phyloP scores from a whole-genome alignment of 1,140 invertebrate species.

The Pogonomyrmex barbatus region DNA sequence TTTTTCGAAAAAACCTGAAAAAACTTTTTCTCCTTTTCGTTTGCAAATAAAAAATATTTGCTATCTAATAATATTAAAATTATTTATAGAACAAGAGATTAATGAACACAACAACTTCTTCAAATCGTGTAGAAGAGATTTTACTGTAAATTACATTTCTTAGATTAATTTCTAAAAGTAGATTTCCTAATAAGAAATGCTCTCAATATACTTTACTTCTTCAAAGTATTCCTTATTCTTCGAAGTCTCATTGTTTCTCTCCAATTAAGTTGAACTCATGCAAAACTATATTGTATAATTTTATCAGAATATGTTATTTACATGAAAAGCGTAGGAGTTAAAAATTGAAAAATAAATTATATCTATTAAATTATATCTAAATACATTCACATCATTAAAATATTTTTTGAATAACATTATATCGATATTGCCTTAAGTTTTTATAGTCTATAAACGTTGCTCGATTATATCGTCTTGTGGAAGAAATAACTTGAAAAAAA shows the following conservation, averaged over 20 bases:
- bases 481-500: neutral
- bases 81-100: neutral
- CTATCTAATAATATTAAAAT: neutral
- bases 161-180: slow-evolving; percentile 23
- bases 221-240: neutral
- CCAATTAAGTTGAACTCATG: neutral
- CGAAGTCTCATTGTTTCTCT: neutral
- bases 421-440: neutral
- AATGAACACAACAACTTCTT: neutral
- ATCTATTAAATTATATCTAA: slow-evolving; percentile 7
- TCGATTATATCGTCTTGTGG: neutral
- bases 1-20: neutral
- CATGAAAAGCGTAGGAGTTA: neutral
- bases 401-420: neutral
- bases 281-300: slow-evolving; percentile 7
- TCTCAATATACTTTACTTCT: slow-evolving; percentile 5
- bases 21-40: neutral
- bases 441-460: neutral
- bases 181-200: neutral
- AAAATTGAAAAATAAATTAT: neutral
- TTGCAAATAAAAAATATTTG: neutral
- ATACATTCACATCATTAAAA: neutral
- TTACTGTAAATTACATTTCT: neutral
- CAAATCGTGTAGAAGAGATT: neutral
- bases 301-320: neutral